Evolutionary conservation across 2,888 invertebrate species (phyloP).

Genomic region (Athrips mouffetella): DNA sequence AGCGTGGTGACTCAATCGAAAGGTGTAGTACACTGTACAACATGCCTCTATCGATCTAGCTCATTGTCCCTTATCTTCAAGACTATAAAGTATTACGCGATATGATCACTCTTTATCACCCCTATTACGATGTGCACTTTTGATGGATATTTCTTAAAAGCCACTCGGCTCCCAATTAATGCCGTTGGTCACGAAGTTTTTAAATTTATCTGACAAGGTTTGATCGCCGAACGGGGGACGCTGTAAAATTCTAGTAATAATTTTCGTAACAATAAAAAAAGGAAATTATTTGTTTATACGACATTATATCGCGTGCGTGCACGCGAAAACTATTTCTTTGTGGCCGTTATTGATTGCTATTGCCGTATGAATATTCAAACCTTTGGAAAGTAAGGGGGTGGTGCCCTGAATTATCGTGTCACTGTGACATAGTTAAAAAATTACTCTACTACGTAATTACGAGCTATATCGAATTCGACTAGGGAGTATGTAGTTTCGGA

Average conservation of each 20-base stretch:
- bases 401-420: slow-evolving; percentile 76
- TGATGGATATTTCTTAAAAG: slow-evolving; percentile 59
- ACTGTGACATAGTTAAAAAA: slow-evolving; percentile 73
- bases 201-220: slow-evolving; percentile 56
- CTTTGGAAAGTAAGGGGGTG: slow-evolving; percentile 70
- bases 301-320: slow-evolving; percentile 74
- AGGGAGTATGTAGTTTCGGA: slow-evolving; percentile 66
- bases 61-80: slow-evolving; percentile 20
- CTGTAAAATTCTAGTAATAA: slow-evolving; percentile 53
- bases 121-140: slow-evolving; percentile 72
- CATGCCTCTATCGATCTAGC: not conserved
- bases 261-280: slow-evolving; percentile 66
- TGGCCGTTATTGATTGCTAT: slow-evolving; percentile 75
- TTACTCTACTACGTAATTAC: slow-evolving; percentile 52
- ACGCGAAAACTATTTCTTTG: slow-evolving; percentile 76
- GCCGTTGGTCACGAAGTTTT: slow-evolving; percentile 68
- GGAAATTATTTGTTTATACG: slow-evolving; percentile 76
- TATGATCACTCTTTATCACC: slow-evolving; percentile 46
- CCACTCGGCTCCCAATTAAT: slow-evolving; percentile 64
- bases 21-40: slow-evolving; percentile 2
- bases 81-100: slow-evolving; percentile 21
- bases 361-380: slow-evolving; percentile 76
- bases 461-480: slow-evolving; percentile 53
- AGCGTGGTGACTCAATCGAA: not conserved
- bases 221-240: slow-evolving; percentile 45